phyloP scores from a whole-genome alignment of 2,797 vertebrate genomes.

The Hoplostethus mediterraneus region DNA sequence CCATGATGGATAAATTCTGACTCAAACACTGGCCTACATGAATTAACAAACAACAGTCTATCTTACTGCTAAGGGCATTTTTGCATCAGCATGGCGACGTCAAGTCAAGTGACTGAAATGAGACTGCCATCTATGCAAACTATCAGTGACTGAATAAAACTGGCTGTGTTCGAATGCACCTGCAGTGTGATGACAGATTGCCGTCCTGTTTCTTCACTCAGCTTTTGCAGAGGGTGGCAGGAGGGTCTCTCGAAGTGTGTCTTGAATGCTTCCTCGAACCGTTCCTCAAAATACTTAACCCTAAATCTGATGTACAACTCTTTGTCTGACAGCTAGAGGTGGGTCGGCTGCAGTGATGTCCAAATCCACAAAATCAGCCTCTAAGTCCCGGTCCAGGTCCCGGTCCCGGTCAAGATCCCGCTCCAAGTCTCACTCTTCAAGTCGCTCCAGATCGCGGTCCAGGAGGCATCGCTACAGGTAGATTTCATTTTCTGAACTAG shows the following conservation, averaged over 20 bases:
- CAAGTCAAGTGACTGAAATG: slow-evolving; percentile 50
- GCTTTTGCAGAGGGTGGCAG: too few relatives aligned
- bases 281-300: not conserved
- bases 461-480: slow-evolving; percentile 95
- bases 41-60: not conserved
- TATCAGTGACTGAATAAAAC: slow-evolving; percentile 63
- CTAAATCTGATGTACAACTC: slow-evolving; percentile 2
- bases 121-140: slow-evolving; percentile 77
- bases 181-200: slow-evolving; percentile 31
- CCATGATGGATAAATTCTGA: too few relatives aligned
- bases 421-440: slow-evolving; percentile 91
- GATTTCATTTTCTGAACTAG: slow-evolving; percentile 3
- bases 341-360: slow-evolving; percentile 88
- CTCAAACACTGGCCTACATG: not conserved
- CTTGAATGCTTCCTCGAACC: slow-evolving; percentile 20
- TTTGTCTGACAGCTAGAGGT: slow-evolving; percentile 62
- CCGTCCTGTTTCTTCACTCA: slow-evolving; percentile 31
- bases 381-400: slow-evolving; percentile 92
- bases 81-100: not conserved
- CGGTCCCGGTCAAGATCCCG: slow-evolving; percentile 90
- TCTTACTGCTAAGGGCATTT: not conserved
- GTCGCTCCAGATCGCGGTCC: slow-evolving; percentile 90
- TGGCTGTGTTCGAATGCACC: slow-evolving; percentile 21
- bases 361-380: slow-evolving; percentile 93
- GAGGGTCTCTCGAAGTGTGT: slow-evolving; percentile 22